phyloP scores from a whole-genome alignment of 2,797 vertebrate genomes.

The Dicrostonyx torquatus region DNA sequence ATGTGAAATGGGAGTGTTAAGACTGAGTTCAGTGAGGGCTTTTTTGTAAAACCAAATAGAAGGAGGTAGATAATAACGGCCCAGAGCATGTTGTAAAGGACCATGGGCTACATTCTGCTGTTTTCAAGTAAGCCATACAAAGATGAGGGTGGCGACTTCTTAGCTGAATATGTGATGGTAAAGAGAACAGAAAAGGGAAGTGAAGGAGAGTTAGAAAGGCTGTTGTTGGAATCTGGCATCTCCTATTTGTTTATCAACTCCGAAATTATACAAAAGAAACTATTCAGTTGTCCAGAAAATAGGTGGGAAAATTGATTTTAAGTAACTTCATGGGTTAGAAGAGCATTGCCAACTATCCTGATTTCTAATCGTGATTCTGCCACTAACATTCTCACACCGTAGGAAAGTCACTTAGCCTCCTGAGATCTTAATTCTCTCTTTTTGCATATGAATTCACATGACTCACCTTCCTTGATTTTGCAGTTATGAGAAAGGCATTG shows the following conservation, averaged over 20 bases:
- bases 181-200: neutral
- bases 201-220: neutral
- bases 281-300: neutral
- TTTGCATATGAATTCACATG: neutral
- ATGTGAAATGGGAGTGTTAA: neutral
- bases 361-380: neutral
- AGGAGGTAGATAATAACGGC: neutral
- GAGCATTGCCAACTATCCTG: neutral
- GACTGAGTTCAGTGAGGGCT: neutral
- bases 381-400: neutral
- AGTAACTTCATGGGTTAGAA: neutral
- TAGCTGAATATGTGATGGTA: neutral
- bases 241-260: neutral
- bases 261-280: neutral
- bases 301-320: neutral
- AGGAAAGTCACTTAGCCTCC: conserved; percentile 8
- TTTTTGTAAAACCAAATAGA: neutral
- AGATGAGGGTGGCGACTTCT: neutral
- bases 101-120: neutral
- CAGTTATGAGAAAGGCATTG: neutral
- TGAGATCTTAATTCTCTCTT: neutral
- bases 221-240: neutral
- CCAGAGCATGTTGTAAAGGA: neutral
- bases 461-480: neutral
- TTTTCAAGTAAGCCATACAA: neutral